A percentile compares a stretch with the other conserved stretches of the same genome.
Conservation (phyloP, 2,888 invertebrate species). For the Leucophenga maculata region DNA sequence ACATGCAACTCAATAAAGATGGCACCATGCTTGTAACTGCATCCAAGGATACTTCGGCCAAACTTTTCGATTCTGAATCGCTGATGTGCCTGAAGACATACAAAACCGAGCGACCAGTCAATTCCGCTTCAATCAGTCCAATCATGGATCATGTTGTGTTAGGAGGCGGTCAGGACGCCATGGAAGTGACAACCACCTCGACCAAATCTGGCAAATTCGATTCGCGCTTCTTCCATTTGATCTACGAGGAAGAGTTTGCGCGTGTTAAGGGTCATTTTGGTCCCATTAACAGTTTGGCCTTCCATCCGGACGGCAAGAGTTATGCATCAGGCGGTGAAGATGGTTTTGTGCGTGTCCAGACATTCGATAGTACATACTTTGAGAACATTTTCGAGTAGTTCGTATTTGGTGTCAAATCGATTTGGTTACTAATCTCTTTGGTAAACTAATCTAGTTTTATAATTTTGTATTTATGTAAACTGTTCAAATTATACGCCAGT, state of each 20-base stretch:
- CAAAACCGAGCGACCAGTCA: constrained; percentile 97
- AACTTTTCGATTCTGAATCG: constrained; percentile 91
- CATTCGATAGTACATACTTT: constrained; percentile 96
- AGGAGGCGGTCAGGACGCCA: constrained; percentile 99
- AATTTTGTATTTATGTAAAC: constrained; percentile 37
- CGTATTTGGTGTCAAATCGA: constrained; percentile 24
- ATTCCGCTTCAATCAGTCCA: constrained; percentile 97
- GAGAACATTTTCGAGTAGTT: constrained; percentile 74
- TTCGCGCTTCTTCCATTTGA: constrained; percentile 92
- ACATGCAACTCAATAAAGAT: constrained; percentile 95
- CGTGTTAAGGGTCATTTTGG: constrained; percentile 99
- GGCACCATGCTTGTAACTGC: constrained; percentile 97
- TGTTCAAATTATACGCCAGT: constrained; percentile 17
- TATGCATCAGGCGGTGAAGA: constrained; percentile 99
- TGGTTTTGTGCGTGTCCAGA: constrained; percentile 96
- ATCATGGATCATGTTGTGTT: constrained; percentile 95
- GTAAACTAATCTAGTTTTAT: constrained; percentile 35
- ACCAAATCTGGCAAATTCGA: constrained; percentile 97
- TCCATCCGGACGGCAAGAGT: constrained; percentile 97
- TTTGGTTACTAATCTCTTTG: constrained; percentile 8
- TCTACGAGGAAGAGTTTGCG: constrained; percentile 97
- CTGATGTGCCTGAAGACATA: constrained; percentile 93
- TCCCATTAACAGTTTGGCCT: constrained; percentile 97
- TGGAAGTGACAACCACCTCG: constrained; percentile 97
- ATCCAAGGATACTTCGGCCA: constrained; percentile 96